Evolutionary conservation across 2,888 invertebrate genomes (phyloP).

Genomic region (Balanococcus diminutus): DNA sequence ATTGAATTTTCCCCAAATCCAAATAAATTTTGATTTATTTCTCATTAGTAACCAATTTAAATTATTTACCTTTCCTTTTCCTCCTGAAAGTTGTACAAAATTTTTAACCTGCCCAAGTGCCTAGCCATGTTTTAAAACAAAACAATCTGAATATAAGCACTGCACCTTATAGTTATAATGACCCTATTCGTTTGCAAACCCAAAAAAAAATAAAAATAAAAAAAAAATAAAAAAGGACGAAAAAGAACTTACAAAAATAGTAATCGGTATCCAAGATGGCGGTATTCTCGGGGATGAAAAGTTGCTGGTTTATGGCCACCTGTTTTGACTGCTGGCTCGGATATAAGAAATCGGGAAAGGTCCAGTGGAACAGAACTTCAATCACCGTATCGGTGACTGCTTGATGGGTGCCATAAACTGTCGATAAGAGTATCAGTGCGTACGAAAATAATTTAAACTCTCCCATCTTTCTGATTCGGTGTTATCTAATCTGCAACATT

Average conservation of each 20-base stretch:
- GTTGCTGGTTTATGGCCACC: background rate
- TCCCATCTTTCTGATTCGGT: background rate
- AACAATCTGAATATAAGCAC: too few relatives aligned
- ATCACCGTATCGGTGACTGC: background rate
- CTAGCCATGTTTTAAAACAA: too few relatives aligned
- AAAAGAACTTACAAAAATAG: conserved; percentile 35
- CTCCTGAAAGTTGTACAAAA: too few relatives aligned
- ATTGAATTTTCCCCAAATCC: too few relatives aligned
- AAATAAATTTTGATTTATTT: too few relatives aligned
- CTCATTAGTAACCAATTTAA: too few relatives aligned
- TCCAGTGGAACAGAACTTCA: conserved; percentile 32
- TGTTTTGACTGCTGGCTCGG: conserved; percentile 40
- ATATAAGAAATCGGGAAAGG: conserved; percentile 22
- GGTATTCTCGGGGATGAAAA: conserved; percentile 27
- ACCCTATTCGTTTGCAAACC: too few relatives aligned
- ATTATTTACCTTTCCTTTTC: too few relatives aligned
- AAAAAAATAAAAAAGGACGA: conserved; percentile 57
- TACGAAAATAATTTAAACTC: background rate
- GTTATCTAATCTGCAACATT: background rate
- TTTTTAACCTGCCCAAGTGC: too few relatives aligned
- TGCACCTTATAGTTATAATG: too few relatives aligned
- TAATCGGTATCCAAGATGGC: conserved; percentile 45
- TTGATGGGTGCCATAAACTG: background rate
- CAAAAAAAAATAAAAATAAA: background rate
- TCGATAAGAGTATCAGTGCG: background rate